A percentile compares a stretch with the other conserved stretches of the same genome.
phyloP scores from a whole-genome alignment of 2,888 invertebrate species.

The Eupsilia transversa region DNA sequence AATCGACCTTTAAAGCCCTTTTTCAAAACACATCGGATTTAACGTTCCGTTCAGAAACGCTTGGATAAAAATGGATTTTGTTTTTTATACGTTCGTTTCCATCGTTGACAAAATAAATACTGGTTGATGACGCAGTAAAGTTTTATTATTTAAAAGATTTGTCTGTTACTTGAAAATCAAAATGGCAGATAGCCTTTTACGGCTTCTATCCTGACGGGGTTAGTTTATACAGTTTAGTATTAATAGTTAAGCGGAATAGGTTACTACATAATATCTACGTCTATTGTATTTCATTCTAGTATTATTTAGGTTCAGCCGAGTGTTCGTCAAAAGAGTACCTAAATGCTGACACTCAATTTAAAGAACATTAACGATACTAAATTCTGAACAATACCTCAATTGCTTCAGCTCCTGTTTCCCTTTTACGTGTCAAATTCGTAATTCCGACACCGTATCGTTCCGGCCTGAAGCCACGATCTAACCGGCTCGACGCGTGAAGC shows the following conservation, averaged over 20 bases:
- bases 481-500: slow-evolving; percentile 25
- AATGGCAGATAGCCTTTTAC: neutral
- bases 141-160: slow-evolving; percentile 43
- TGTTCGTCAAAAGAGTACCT: neutral
- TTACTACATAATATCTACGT: no score
- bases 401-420: slow-evolving; percentile 16
- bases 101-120: slow-evolving; percentile 46
- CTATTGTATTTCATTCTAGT: no score
- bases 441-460: slow-evolving; percentile 35
- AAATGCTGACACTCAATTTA: neutral
- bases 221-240: no score
- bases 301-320: no score
- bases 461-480: slow-evolving; percentile 26
- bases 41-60: slow-evolving; percentile 41
- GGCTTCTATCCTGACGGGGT: neutral
- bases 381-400: slow-evolving; percentile 3
- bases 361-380: neutral
- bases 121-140: slow-evolving; percentile 42
- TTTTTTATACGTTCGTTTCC: slow-evolving; percentile 48
- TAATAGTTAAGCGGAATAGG: no score
- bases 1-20: slow-evolving; percentile 47
- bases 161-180: slow-evolving; percentile 16
- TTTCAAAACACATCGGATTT: slow-evolving; percentile 60
- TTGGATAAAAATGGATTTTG: slow-evolving; percentile 60
- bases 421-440: slow-evolving; percentile 30